phyloP scores from a whole-genome alignment of 2,888 invertebrate genomes.

The Zaprionus obscuricornis region DNA sequence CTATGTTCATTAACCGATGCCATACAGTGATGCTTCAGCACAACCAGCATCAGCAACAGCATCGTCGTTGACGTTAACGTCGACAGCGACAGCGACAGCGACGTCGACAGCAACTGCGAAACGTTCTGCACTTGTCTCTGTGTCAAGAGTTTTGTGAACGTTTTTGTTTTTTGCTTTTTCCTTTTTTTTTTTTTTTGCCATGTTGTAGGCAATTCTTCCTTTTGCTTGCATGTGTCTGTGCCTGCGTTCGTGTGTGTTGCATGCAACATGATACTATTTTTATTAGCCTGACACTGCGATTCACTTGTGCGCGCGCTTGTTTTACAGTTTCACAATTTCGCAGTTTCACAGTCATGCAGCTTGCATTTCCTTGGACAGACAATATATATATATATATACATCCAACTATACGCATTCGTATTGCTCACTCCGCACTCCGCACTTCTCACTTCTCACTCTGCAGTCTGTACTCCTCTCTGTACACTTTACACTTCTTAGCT shows the following conservation, averaged over 20 bases:
- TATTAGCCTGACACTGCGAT: conserved; percentile 55
- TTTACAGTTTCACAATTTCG: background rate
- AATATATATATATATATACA: too few species aligned
- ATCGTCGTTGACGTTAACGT: conserved; percentile 13
- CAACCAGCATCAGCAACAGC: background rate
- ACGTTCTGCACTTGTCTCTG: conserved; percentile 47
- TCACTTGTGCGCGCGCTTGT: conserved; percentile 27
- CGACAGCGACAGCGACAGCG: conserved; percentile 18
- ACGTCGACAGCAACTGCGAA: conserved; percentile 9
- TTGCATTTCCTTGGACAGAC: too few species aligned
- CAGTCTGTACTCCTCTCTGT: too few species aligned
- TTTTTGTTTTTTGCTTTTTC: conserved; percentile 16
- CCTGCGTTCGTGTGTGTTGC: too few species aligned
- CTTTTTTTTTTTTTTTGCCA: conserved; percentile 10
- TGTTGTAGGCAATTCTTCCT: conserved; percentile 31
- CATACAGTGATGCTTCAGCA: conserved; percentile 8
- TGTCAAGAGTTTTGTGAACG: conserved; percentile 36
- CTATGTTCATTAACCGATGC: conserved; percentile 64
- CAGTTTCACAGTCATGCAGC: background rate
- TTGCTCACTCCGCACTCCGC: too few species aligned
- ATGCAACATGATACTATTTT: conserved; percentile 73
- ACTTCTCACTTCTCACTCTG: too few species aligned
- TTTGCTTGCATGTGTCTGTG: too few species aligned
- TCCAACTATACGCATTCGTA: too few species aligned
- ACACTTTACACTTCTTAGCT: too few species aligned